phyloP scores from a whole-genome alignment of 1,140 invertebrate species.

The Drosophila sp. region DNA sequence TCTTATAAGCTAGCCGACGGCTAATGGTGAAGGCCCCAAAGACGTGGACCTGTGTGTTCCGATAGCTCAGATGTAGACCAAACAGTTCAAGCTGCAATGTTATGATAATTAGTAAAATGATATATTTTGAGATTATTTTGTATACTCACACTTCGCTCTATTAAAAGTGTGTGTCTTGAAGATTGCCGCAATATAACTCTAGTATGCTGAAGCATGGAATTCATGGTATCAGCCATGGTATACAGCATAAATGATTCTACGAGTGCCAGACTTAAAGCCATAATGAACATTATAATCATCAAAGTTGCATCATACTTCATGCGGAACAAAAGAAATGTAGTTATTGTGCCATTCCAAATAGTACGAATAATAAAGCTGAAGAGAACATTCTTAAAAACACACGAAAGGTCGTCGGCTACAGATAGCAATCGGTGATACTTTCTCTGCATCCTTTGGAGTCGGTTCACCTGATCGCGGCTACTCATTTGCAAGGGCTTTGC shows the following conservation, averaged over 20 bases:
- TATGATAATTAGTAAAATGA: too few relatives aligned
- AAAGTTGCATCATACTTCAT: too few relatives aligned
- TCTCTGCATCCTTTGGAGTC: background rate
- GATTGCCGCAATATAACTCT: conserved; percentile 5
- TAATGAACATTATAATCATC: background rate
- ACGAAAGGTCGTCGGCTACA: background rate
- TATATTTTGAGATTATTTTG: fast-evolving
- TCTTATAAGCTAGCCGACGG: conserved; percentile 13
- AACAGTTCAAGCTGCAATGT: conserved; percentile 41
- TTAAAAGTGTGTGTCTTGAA: background rate
- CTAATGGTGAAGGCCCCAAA: conserved; percentile 36
- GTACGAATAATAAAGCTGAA: background rate
- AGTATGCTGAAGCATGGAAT: background rate
- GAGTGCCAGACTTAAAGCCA: conserved; percentile 6
- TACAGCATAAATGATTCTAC: background rate
- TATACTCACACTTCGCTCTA: conserved; percentile 47
- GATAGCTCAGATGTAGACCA: conserved; percentile 35
- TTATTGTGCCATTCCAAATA: background rate
- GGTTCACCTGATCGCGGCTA: background rate
- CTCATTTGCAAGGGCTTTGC: background rate
- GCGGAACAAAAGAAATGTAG: background rate
- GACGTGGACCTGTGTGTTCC: conserved; percentile 30
- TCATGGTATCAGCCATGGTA: background rate
- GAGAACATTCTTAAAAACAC: background rate
- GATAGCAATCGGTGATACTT: background rate